These are phyloP conservation scores for Agriopis leucophaearia DNA, from an alignment of 2,888 invertebrate species.

Conservation along the genomic window DNA sequence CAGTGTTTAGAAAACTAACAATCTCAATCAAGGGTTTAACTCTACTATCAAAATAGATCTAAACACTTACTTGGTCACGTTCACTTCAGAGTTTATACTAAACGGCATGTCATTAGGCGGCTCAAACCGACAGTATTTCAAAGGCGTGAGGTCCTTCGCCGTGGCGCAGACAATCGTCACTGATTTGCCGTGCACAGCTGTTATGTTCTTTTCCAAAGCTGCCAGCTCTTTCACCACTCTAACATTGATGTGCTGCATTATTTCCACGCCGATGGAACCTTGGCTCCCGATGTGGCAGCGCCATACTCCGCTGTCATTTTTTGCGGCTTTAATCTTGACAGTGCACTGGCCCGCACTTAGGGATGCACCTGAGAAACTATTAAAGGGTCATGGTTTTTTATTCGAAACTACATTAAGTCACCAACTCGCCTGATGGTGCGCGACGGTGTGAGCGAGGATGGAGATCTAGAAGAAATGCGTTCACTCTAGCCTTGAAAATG, in stretches of 20 bases:
- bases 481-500: no score
- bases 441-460: no score
- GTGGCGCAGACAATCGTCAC: conserved; percentile 75
- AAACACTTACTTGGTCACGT: conserved; percentile 36
- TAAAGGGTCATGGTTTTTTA: background rate
- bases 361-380: conserved; percentile 69
- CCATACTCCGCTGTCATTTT: conserved; percentile 76
- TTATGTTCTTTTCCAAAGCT: conserved; percentile 65
- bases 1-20: no score
- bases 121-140: conserved; percentile 82
- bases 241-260: conserved; percentile 65
- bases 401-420: background rate
- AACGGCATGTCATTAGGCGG: conserved; percentile 78
- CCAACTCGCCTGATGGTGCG: no score
- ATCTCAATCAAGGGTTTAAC: background rate
- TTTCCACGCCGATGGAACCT: conserved; percentile 62
- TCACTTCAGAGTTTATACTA: conserved; percentile 73
- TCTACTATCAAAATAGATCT: background rate
- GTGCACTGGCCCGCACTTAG: conserved; percentile 74
- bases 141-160: conserved; percentile 63
- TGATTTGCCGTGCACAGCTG: conserved; percentile 62
- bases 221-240: conserved; percentile 71
- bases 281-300: conserved; percentile 77
- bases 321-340: conserved; percentile 62
- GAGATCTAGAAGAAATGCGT: no score